phyloP scores from a whole-genome alignment of 2,797 vertebrate genomes.

The Melanotaenia pygmaea region DNA sequence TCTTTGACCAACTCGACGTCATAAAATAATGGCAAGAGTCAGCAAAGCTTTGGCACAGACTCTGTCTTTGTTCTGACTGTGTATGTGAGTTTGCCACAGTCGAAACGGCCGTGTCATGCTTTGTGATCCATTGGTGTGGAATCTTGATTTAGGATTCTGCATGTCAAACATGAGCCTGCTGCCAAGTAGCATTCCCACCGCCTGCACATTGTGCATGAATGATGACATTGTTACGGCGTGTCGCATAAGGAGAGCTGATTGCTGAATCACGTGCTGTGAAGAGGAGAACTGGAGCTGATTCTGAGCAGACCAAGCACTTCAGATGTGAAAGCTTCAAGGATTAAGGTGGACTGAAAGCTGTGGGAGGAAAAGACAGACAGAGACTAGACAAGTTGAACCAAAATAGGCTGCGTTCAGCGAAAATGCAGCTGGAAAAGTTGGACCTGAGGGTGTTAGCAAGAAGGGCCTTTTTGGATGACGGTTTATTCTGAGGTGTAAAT shows the following conservation, averaged over 20 bases:
- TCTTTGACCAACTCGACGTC: constrained; percentile 45
- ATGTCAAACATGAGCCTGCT: constrained; percentile 51
- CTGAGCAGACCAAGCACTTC: constrained; percentile 16
- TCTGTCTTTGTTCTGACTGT: constrained; percentile 36
- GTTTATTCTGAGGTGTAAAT: constrained; percentile 1
- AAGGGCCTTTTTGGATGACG: not conserved
- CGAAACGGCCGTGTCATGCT: constrained; percentile 54
- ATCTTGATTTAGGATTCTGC: constrained; percentile 58
- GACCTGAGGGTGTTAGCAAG: not conserved
- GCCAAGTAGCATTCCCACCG: constrained; percentile 52
- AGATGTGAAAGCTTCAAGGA: constrained; percentile 6
- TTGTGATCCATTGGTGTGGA: constrained; percentile 46
- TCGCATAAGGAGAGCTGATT: constrained; percentile 45
- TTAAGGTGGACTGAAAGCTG: constrained; percentile 21
- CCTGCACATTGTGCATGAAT: constrained; percentile 61
- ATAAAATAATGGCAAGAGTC: constrained; percentile 51
- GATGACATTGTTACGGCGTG: constrained; percentile 64
- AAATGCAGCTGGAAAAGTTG: not conserved
- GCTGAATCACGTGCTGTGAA: constrained; percentile 43
- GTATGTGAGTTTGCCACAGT: constrained; percentile 24
- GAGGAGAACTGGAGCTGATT: constrained; percentile 44
- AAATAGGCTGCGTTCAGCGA: constrained; percentile 1
- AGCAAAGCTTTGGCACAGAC: constrained; percentile 47
- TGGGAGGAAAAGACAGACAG: constrained; percentile 9
- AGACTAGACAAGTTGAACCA: constrained; percentile 10